phyloP scores from a whole-genome alignment of 2,797 vertebrate species.

The Pangasius krempfi region DNA sequence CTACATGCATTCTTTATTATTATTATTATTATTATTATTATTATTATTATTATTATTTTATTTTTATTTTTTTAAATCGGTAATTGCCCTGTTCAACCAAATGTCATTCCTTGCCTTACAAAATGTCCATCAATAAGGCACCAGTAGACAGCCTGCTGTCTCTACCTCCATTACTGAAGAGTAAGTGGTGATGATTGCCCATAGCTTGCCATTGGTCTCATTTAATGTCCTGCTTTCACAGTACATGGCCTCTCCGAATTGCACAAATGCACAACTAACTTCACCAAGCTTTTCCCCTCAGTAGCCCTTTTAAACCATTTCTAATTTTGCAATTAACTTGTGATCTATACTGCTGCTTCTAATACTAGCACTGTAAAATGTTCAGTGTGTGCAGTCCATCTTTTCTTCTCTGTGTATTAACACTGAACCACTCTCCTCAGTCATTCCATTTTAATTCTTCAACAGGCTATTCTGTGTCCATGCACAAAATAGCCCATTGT shows the following conservation, averaged over 20 bases:
- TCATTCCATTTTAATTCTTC: slow-evolving; percentile 1
- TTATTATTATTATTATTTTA: too few species aligned
- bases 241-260: not conserved
- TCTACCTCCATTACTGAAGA: slow-evolving; percentile 22
- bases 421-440: too few species aligned
- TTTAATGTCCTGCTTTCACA: slow-evolving; percentile 9
- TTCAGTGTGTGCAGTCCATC: not conserved
- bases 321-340: not conserved
- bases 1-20: too few species aligned
- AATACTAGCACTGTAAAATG: not conserved
- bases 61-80: too few species aligned
- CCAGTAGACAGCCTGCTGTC: slow-evolving; percentile 4
- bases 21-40: too few species aligned
- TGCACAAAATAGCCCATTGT: slow-evolving; percentile 2
- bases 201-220: not conserved
- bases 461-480: not conserved
- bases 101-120: slow-evolving; percentile 28
- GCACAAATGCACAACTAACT: not conserved
- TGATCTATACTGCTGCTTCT: not conserved
- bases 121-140: slow-evolving; percentile 31
- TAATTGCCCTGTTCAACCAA: slow-evolving; percentile 34
- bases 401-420: not conserved
- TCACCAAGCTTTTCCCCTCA: not conserved
- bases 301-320: not conserved
- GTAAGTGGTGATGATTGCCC: not conserved